Percentiles rank a stretch among this genome's conserved stretches.
phyloP scores from a whole-genome alignment of 2,888 invertebrate genomes.

The Rotaria macrura region DNA sequence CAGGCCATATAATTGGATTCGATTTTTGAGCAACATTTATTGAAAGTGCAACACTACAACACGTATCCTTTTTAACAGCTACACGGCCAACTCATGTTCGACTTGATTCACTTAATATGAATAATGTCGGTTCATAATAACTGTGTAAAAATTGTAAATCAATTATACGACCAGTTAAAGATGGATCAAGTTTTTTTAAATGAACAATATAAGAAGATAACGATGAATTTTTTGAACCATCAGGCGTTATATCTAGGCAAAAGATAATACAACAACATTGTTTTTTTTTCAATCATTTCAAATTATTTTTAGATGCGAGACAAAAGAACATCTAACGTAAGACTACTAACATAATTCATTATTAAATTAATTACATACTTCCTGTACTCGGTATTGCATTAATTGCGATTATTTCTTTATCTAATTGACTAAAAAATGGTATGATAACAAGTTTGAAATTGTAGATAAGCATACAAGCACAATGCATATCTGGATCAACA shows the following conservation, averaged over 20 bases:
- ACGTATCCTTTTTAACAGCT: conserved; percentile 70
- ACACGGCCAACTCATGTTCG: conserved; percentile 72
- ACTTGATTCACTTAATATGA: conserved; percentile 88
- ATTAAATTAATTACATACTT: not conserved
- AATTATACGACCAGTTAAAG: conserved; percentile 77
- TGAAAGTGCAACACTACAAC: conserved; percentile 88
- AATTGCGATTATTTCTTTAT: conserved; percentile 58
- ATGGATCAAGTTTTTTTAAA: conserved; percentile 66
- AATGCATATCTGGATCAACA: conserved; percentile 85
- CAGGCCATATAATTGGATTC: conserved; percentile 95
- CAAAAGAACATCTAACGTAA: too few relatives aligned
- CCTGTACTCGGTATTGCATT: conserved; percentile 5
- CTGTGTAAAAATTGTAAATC: conserved; percentile 95
- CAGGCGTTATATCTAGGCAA: not conserved
- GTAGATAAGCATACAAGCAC: conserved; percentile 87
- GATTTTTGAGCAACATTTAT: conserved; percentile 85
- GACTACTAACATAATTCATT: not conserved
- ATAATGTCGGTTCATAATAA: conserved; percentile 91
- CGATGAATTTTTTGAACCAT: conserved; percentile 34
- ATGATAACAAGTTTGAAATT: conserved; percentile 80
- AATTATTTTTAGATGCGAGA: too few relatives aligned
- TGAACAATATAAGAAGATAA: conserved; percentile 43
- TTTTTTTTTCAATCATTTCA: too few relatives aligned
- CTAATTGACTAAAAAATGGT: conserved; percentile 64
- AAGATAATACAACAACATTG: too few relatives aligned